Evolutionary conservation across 2,797 vertebrate species (phyloP), one percentile per base, ranked within the genome.

Genomic region (Sebastes iracundus): DNA sequence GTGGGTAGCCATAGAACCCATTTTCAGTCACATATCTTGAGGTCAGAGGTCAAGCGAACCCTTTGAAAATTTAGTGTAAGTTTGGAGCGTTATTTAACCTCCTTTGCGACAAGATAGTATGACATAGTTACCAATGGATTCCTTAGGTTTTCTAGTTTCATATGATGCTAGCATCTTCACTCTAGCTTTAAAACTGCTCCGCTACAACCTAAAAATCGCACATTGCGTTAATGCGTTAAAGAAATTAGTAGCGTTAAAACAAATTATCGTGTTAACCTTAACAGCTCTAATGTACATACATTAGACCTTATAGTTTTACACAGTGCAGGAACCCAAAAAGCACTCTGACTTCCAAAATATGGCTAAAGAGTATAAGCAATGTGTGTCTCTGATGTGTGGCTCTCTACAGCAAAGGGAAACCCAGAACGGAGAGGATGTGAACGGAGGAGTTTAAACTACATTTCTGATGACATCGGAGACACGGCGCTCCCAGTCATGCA

Each of bases 401-500:
- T 55, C 42, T 63, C 65, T 66, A 22, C 62, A 78, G 76, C 56
- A 38, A 12, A 61, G 68, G 69, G 69, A 52, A 8, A n/a, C 42
- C 38, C 12, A 56, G n/a, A 70, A 22, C 23, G 18, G 56, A 20
- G n/a, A 63, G 33, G 35, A 73, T 25, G 73, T 62, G 75, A 85
- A 75, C 27, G 7, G 42, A 77, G 72, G 46, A 83, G n/a, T 80
- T 77, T 69, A 84, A 80, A 77, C 72, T 70, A 78, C 16, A 59
- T 79, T 78, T 81, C 46, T 77, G 61, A 74, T 52, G 22, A 80
- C 68, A 70, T 60, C 23, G 6, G 74, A 77, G 58, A 80, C 20
- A 20, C 10, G 2, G 58, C 4, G 1, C 64, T 81, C 75, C 33
- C 22, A 53, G 76, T 75, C 87, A 89, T 94, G 84, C 79, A 91